These are phyloP conservation scores for Anguilla rostrata DNA, from an alignment of 2,113 vertebrate genomes.

Conservation along the genomic window DNA sequence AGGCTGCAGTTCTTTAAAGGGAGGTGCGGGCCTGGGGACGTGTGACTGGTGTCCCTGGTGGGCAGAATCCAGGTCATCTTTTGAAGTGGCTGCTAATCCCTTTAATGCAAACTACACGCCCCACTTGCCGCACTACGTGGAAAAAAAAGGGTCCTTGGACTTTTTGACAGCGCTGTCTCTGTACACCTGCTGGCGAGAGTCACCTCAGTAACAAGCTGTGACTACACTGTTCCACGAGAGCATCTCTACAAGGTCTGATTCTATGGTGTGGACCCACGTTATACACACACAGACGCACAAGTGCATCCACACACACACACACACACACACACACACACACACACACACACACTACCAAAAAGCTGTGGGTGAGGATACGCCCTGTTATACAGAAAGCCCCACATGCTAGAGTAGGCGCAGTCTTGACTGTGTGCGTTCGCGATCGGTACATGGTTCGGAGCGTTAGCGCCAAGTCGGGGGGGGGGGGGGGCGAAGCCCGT, in stretches of 20 bases:
- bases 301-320: background rate
- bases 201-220: background rate
- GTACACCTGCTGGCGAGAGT: slow-evolving; percentile 64
- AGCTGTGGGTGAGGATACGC: background rate
- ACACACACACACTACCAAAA: background rate
- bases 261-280: background rate
- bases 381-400: background rate
- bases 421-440: background rate
- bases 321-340: background rate
- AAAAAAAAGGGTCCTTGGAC: slow-evolving; percentile 64
- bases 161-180: slow-evolving; percentile 64
- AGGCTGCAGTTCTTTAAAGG: slow-evolving; percentile 70
- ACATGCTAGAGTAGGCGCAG: background rate
- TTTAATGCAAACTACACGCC: slow-evolving; percentile 82
- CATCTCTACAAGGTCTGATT: background rate
- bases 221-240: background rate
- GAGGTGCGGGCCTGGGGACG: slow-evolving; percentile 70
- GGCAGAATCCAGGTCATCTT: slow-evolving; percentile 81
- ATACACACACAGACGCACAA: background rate
- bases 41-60: slow-evolving; percentile 79
- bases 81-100: slow-evolving; percentile 82
- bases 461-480: background rate
- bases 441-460: background rate
- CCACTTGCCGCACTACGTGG: slow-evolving; percentile 74
- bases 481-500: background rate